phyloP scores from a whole-genome alignment of 2,888 invertebrate genomes.

The Drosophila nr. perissopoda region DNA sequence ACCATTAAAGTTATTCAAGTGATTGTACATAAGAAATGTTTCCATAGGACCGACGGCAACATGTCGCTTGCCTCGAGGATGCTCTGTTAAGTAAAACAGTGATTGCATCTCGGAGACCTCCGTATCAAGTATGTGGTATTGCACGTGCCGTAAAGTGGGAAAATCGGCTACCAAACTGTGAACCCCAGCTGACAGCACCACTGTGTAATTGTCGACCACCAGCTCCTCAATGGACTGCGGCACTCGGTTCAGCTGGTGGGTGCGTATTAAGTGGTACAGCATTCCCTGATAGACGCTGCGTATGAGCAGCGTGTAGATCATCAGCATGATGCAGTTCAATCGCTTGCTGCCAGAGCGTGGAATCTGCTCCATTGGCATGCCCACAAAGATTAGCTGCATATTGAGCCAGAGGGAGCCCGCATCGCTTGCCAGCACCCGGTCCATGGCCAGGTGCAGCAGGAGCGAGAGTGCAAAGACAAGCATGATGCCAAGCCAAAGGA shows the following conservation, averaged over 20 bases:
- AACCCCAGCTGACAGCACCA: slow-evolving; percentile 40
- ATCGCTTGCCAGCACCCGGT: slow-evolving; percentile 31
- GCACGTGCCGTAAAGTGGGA: slow-evolving; percentile 44
- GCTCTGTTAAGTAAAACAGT: slow-evolving; percentile 34
- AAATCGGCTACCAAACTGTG: slow-evolving; percentile 40
- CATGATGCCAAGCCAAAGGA: slow-evolving; percentile 55
- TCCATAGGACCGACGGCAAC: slow-evolving; percentile 47
- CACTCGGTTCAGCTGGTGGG: slow-evolving; percentile 51
- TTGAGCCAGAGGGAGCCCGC: slow-evolving; percentile 24
- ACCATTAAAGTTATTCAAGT: slow-evolving; percentile 12
- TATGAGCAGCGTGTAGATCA: slow-evolving; percentile 66
- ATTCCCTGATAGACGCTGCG: slow-evolving; percentile 78
- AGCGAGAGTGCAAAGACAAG: slow-evolving; percentile 36
- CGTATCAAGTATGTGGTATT: slow-evolving; percentile 24
- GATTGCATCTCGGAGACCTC: slow-evolving; percentile 2
- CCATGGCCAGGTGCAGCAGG: slow-evolving; percentile 39
- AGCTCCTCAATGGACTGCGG: slow-evolving; percentile 61
- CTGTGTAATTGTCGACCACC: slow-evolving; percentile 49
- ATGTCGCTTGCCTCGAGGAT: slow-evolving; percentile 12
- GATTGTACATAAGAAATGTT: slow-evolving; percentile 53
- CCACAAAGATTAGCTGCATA: slow-evolving; percentile 54
- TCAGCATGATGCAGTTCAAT: slow-evolving; percentile 52
- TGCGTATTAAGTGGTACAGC: slow-evolving; percentile 71
- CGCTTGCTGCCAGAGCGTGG: slow-evolving; percentile 51
- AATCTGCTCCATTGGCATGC: slow-evolving; percentile 48